phyloP scores from a whole-genome alignment of 2,888 invertebrate species.

The Caenorhabditis doughertyi region DNA sequence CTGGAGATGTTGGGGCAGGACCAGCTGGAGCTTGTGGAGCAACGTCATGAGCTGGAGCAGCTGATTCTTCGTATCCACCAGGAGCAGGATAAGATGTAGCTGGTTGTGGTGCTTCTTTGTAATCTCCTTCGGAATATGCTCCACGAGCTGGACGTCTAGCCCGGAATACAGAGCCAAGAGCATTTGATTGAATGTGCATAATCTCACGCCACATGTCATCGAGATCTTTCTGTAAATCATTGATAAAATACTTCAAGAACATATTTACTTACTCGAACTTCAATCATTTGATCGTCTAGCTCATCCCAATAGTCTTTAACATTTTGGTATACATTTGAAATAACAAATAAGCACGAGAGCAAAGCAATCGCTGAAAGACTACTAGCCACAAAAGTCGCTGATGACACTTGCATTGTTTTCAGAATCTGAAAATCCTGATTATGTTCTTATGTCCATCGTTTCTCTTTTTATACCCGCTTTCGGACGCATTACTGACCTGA shows the following conservation, averaged over 20 bases:
- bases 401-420: conserved; percentile 65
- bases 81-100: conserved; percentile 10
- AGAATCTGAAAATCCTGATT: conserved; percentile 1
- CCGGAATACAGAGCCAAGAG: conserved; percentile 49
- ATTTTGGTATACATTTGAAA: conserved; percentile 65
- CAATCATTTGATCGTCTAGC: conserved; percentile 68
- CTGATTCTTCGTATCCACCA: conserved; percentile 51
- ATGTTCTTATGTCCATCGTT: not conserved
- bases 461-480: conserved; percentile 46
- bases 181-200: conserved; percentile 58
- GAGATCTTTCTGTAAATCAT: conserved; percentile 42
- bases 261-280: conserved; percentile 48
- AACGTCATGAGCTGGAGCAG: conserved; percentile 61
- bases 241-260: not conserved
- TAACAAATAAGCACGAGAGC: conserved; percentile 59
- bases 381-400: conserved; percentile 68
- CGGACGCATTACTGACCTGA: conserved; percentile 34
- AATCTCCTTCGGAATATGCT: conserved; percentile 50
- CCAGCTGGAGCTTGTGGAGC: conserved; percentile 59
- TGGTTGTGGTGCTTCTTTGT: conserved; percentile 42
- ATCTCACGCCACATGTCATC: conserved; percentile 69
- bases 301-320: conserved; percentile 70
- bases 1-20: conserved; percentile 55
- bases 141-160: conserved; percentile 56
- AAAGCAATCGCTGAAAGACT: conserved; percentile 67